phyloP scores from a whole-genome alignment of 2,113 vertebrate genomes.

The Monopterus albus region DNA sequence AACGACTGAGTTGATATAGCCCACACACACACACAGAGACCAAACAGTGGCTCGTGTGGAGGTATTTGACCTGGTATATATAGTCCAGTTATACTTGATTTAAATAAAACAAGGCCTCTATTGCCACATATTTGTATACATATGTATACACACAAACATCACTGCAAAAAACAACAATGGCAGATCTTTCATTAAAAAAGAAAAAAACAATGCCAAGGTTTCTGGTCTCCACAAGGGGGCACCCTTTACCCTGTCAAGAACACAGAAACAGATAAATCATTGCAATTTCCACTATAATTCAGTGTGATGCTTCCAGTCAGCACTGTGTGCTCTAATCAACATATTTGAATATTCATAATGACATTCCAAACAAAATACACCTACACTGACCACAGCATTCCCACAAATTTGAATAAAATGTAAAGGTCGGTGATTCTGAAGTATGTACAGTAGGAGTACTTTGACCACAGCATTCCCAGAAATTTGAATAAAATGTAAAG shows the following conservation, averaged over 20 bases:
- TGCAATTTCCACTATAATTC: background rate
- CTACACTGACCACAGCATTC: background rate
- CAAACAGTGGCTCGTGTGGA: slow-evolving; percentile 1
- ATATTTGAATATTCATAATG: slow-evolving; percentile 7
- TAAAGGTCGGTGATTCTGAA: slow-evolving; percentile 41
- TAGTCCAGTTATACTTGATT: background rate
- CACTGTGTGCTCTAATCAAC: background rate
- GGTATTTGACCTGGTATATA: background rate
- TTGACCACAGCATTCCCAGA: too few relatives aligned
- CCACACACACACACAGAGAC: slow-evolving; percentile 34
- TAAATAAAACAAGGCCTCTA: background rate
- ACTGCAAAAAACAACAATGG: background rate
- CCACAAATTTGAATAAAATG: background rate
- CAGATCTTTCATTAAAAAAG: background rate
- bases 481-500: too few relatives aligned
- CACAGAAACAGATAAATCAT: background rate
- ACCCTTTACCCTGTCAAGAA: slow-evolving; percentile 53
- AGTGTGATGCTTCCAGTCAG: slow-evolving; percentile 6
- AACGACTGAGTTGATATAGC: too few relatives aligned
- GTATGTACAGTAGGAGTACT: background rate
- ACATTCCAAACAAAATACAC: background rate
- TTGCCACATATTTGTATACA: background rate
- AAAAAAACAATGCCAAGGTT: background rate
- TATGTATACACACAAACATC: background rate
- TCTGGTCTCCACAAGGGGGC: slow-evolving; percentile 68